These are phyloP conservation scores for Phrynocephalus versicolor DNA, from an alignment of 2,113 vertebrate species.

Conservation along the genomic window DNA sequence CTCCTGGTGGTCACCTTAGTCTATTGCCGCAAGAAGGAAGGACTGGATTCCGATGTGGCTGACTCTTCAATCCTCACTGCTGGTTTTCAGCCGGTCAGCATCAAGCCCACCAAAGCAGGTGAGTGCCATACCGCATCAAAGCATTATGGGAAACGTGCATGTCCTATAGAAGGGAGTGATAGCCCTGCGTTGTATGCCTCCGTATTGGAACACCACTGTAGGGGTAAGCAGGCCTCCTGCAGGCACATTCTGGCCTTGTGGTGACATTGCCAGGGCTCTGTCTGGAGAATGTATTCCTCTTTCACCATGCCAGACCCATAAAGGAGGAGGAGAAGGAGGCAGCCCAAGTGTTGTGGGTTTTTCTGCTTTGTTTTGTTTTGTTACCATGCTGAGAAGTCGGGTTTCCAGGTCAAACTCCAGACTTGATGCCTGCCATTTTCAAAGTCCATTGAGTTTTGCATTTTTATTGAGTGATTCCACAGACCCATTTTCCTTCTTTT, in stretches of 20 bases:
- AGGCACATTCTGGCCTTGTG: background rate
- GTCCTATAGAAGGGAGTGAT: background rate
- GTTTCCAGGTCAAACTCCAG: background rate
- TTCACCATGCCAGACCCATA: background rate
- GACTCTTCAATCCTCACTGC: constrained; percentile 98
- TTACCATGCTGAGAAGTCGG: background rate
- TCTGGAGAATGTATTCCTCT: background rate
- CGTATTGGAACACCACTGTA: background rate
- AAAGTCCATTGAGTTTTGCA: background rate
- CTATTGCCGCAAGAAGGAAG: constrained; percentile 93
- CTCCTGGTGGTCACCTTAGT: constrained; percentile 91
- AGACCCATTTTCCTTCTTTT: background rate
- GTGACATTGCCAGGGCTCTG: background rate
- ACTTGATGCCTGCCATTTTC: background rate
- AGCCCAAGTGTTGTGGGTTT: background rate
- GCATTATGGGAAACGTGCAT: background rate
- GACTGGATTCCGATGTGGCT: constrained; percentile 91
- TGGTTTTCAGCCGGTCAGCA: constrained; percentile 98
- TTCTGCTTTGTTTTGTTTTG: too few relatives aligned
- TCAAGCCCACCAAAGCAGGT: constrained; percentile 98
- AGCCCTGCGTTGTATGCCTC: too few relatives aligned
- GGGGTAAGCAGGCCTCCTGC: background rate
- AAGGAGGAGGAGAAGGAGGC: background rate
- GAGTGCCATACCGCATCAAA: constrained; percentile 47
- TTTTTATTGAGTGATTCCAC: background rate